Percentiles rank a stretch among this genome's conserved stretches.
These are phyloP conservation scores for Drosophila mettleri DNA, from an alignment of 2,888 invertebrate species.

Conservation along the genomic window DNA sequence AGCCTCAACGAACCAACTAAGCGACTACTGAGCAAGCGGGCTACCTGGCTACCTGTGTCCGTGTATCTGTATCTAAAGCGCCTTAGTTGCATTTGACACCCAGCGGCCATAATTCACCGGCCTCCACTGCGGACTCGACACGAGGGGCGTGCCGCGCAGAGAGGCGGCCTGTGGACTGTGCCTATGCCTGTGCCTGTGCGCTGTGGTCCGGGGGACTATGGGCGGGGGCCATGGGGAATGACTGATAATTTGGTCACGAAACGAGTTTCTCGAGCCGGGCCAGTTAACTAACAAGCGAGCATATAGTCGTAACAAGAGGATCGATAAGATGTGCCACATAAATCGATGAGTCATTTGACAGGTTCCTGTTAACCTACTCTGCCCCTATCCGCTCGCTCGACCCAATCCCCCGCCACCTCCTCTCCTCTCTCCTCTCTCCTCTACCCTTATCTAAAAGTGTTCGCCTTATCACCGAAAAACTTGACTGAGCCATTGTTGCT, in stretches of 20 bases:
- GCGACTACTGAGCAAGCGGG: slow-evolving; percentile 13
- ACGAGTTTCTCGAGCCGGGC: slow-evolving; percentile 36
- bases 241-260: slow-evolving; percentile 54
- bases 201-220: no score
- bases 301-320: slow-evolving; percentile 29
- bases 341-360: slow-evolving; percentile 65
- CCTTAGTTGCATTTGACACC: slow-evolving; percentile 63
- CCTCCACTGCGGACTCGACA: slow-evolving; percentile 3
- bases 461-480: slow-evolving; percentile 32
- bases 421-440: no score
- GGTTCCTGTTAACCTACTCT: slow-evolving; percentile 35
- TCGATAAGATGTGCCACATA: slow-evolving; percentile 52
- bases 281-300: slow-evolving; percentile 35
- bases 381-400: background rate
- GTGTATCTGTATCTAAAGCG: slow-evolving; percentile 48
- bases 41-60: slow-evolving; percentile 24
- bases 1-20: slow-evolving; percentile 18
- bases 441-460: no score
- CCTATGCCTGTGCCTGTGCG: no score
- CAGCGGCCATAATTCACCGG: slow-evolving; percentile 55
- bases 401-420: background rate
- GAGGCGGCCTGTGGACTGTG: background rate
- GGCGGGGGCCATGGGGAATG: background rate
- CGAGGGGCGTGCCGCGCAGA: background rate
- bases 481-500: slow-evolving; percentile 19